Base-by-base conservation (phyloP, 2,888 invertebrate species). In the Hirudinaria manillensis region DNA sequence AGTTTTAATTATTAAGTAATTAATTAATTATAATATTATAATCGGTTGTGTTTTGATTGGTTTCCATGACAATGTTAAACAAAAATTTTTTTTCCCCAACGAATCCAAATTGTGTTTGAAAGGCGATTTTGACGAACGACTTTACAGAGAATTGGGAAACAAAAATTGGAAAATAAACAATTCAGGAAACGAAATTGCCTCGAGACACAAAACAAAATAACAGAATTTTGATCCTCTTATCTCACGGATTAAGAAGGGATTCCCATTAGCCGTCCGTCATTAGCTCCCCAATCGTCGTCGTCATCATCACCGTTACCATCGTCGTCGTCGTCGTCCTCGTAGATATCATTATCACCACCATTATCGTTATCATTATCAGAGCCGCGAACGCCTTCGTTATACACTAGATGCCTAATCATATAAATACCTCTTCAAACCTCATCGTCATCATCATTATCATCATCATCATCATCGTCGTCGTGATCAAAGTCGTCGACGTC, bases 371-470 rank as follows among this genome's bases (percentile, higher is more conserved):
- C 29, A 75, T 29, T 3, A 21, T 32, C 67, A 24, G 3, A 3
- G 24, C 10, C 34, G 24, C 24, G 7, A 6, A 32, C 3, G 27
- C 13, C 61, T 7, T 67, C 32, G 21, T 67, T 16, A 67, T 67
- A 16, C 53, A 53, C 19, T 19, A 19, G 13, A 13, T 13, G 13
- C 19, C 16, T 53, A 13, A 24, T 66, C 16, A 66, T 66, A 13
- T 13, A n/a, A 27, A 34, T 53, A 73, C 70, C 55, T 55, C 38
- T 56, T 21, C 53, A 68, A 55, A 27, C 53, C 21, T 70, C 70
- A 38, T 27, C 56, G 27, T 32, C 56, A 38, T 38, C 72, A 75
- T 32, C 29, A 45, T 27, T 29, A 70, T 66, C 29, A 75, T 29
- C 34, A 27, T 34, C 67, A 32, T 67, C 32, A 67, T 67, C 29